Evolutionary conservation across 2,888 invertebrate species (phyloP).

Genomic region (Dioctria linearis): DNA sequence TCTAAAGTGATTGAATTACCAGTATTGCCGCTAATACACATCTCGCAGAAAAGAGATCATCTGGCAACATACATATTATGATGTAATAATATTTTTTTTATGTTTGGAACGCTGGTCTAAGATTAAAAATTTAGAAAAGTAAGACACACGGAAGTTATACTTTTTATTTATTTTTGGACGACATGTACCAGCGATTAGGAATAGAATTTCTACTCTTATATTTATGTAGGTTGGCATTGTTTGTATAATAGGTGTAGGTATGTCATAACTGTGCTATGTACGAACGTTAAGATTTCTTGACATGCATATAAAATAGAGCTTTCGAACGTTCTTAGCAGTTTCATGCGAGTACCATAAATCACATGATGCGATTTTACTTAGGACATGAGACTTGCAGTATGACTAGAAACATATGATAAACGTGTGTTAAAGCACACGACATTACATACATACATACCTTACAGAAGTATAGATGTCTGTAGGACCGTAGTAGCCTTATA

Average conservation of each 20-base stretch:
- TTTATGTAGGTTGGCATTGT: too few species aligned
- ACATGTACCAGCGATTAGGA: too few species aligned
- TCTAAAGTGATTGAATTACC: slow-evolving; percentile 47
- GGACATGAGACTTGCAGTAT: slow-evolving; percentile 39
- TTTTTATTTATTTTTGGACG: too few species aligned
- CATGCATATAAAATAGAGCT: slow-evolving; percentile 48
- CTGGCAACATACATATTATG: not conserved
- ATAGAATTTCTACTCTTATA: too few species aligned
- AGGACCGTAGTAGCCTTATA: not conserved
- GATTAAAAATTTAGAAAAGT: too few species aligned
- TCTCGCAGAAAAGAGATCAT: not conserved
- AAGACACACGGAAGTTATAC: too few species aligned
- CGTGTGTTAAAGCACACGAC: slow-evolving; percentile 2
- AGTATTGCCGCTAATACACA: not conserved
- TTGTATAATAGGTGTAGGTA: too few species aligned
- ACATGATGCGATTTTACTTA: slow-evolving; percentile 45
- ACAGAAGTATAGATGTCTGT: not conserved
- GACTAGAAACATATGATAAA: slow-evolving; percentile 43
- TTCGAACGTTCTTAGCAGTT: slow-evolving; percentile 12
- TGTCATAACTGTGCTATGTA: not conserved
- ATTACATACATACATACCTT: not conserved
- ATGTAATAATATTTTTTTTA: too few species aligned
- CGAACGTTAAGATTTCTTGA: slow-evolving; percentile 43
- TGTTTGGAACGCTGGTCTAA: too few species aligned
- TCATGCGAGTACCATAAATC: slow-evolving; percentile 42